phyloP scores from a whole-genome alignment of 2,888 invertebrate species.

The Embidobia sp. region DNA sequence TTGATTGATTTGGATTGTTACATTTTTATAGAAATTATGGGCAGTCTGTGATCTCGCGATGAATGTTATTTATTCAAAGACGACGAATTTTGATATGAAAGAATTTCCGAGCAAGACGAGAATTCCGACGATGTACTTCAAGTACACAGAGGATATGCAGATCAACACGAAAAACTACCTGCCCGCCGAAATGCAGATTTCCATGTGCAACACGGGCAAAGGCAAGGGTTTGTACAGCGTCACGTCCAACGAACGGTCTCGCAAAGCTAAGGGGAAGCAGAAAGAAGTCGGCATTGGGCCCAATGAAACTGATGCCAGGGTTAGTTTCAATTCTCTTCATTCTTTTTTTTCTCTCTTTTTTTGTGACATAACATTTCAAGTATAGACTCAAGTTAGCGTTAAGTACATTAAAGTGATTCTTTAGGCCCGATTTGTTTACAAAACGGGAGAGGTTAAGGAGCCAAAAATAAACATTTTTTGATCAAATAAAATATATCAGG shows the following conservation, averaged over 20 bases:
- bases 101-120: conserved; percentile 93
- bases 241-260: conserved; percentile 79
- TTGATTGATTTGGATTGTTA: conserved; percentile 17
- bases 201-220: conserved; percentile 80
- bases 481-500: too few species aligned
- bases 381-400: too few species aligned
- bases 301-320: conserved; percentile 85
- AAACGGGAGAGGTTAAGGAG: too few species aligned
- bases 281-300: conserved; percentile 83
- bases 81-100: conserved; percentile 93
- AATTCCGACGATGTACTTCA: conserved; percentile 95
- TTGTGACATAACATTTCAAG: too few species aligned
- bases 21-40: conserved; percentile 92
- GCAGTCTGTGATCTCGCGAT: conserved; percentile 97
- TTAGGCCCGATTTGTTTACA: too few species aligned
- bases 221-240: conserved; percentile 76
- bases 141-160: conserved; percentile 87
- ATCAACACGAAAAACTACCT: conserved; percentile 90
- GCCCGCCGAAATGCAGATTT: conserved; percentile 89
- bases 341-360: neutral
- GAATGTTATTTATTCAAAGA: conserved; percentile 93
- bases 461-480: too few species aligned
- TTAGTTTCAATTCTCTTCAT: conserved; percentile 73
- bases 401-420: too few species aligned
- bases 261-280: conserved; percentile 82